These are phyloP conservation scores for Machimus atricapillus DNA, from an alignment of 2,888 invertebrate genomes.

Conservation along the genomic window DNA sequence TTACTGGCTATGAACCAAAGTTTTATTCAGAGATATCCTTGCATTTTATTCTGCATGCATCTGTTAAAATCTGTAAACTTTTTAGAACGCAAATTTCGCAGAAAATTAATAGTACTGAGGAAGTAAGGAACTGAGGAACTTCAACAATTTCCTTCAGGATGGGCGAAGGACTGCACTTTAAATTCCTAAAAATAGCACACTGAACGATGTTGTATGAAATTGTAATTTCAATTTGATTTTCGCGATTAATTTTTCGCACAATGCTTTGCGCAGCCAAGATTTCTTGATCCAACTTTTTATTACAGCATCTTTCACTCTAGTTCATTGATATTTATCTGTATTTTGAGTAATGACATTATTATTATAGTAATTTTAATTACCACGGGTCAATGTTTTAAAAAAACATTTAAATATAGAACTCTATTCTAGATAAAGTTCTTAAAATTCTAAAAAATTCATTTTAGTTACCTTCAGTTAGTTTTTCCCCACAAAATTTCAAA, in stretches of 20 bases:
- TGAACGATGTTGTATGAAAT: neutral
- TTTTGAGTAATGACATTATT: no score
- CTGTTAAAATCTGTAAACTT: neutral
- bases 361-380: no score
- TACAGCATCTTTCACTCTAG: no score
- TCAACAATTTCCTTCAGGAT: neutral
- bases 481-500: no score
- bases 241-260: neutral
- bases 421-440: no score
- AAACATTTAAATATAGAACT: no score
- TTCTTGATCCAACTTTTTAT: neutral
- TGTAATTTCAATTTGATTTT: neutral
- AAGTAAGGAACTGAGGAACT: no score
- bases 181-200: neutral
- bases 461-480: no score
- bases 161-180: neutral
- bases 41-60: neutral
- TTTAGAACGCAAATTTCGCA: neutral
- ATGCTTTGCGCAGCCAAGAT: neutral
- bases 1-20: neutral
- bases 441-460: no score
- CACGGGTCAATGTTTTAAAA: no score
- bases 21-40: neutral
- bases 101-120: neutral
- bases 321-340: no score